phyloP scores from a whole-genome alignment of 2,888 invertebrate species.

The Panzeria rudis region DNA sequence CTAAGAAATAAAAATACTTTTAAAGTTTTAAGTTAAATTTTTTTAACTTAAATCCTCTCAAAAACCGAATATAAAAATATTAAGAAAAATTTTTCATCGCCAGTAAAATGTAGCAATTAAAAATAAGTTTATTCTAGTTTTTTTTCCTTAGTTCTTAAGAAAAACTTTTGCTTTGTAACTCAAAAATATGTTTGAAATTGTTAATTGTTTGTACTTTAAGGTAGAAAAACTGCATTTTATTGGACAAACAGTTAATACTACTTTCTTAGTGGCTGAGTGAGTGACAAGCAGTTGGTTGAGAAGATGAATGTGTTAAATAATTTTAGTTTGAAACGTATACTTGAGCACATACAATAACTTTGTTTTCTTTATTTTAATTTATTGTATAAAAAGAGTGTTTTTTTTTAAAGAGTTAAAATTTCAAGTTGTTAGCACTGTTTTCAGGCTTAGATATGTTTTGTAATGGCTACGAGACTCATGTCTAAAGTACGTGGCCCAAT shows the following conservation, averaged over 20 bases:
- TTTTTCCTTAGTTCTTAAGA: background rate
- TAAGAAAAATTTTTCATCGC: conserved; percentile 50
- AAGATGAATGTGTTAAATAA: background rate
- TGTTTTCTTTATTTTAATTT: background rate
- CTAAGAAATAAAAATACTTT: conserved; percentile 13
- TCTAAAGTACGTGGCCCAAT: no score
- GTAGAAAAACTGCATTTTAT: background rate
- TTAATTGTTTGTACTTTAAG: conserved; percentile 41
- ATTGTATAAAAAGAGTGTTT: background rate
- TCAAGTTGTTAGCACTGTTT: background rate
- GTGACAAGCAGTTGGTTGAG: conserved; percentile 19
- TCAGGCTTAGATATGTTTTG: no score
- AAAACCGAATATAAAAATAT: background rate
- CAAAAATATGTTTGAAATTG: conserved; percentile 42
- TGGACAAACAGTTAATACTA: background rate
- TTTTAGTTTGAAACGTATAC: conserved; percentile 17
- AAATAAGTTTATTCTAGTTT: conserved; percentile 51
- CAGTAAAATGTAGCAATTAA: conserved; percentile 65
- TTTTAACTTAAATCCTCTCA: background rate
- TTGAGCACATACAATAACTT: conserved; percentile 34
- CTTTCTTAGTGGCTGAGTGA: background rate
- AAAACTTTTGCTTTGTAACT: conserved; percentile 55
- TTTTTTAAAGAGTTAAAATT: background rate
- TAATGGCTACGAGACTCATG: no score
- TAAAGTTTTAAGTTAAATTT: conserved; percentile 22